These are phyloP conservation scores for Caenorhabditis sp. DNA, from an alignment of 2,888 invertebrate species.

Conservation along the genomic window DNA sequence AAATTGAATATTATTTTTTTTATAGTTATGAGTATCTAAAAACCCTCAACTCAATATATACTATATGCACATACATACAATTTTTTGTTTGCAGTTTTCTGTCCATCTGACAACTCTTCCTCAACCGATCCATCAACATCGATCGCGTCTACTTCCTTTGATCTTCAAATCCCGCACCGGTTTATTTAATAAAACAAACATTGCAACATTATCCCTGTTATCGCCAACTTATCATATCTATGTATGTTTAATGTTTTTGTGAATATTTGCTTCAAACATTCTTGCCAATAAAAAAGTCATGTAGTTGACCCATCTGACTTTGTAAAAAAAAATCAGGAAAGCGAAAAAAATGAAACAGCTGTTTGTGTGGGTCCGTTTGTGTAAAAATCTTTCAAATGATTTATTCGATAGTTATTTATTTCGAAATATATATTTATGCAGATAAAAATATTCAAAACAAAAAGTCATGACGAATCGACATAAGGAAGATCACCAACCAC, in stretches of 20 bases:
- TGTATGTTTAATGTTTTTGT: neutral
- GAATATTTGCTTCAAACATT: neutral
- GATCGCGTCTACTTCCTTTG: neutral
- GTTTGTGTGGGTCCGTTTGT: neutral
- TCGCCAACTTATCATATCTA: too few relatives aligned
- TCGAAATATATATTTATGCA: neutral
- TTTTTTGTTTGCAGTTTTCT: neutral
- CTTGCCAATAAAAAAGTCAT: neutral
- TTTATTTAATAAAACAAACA: neutral
- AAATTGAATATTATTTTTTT: too few relatives aligned
- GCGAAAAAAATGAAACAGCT: neutral
- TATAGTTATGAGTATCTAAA: too few relatives aligned
- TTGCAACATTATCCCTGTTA: too few relatives aligned
- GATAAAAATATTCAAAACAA: slow-evolving; percentile 1
- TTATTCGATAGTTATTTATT: neutral
- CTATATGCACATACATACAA: neutral
- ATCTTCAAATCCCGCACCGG: neutral
- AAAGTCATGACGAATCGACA: slow-evolving; percentile 55
- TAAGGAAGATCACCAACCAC: slow-evolving; percentile 67
- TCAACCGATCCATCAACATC: neutral
- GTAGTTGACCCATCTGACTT: neutral
- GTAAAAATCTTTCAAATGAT: neutral
- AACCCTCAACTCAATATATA: too few relatives aligned
- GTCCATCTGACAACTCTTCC: neutral
- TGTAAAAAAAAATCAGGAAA: neutral